Percentiles rank a stretch among this genome's conserved stretches.
These are phyloP conservation scores for Rhinoderma darwinii DNA, from an alignment of 2,113 vertebrate species.

Conservation along the genomic window DNA sequence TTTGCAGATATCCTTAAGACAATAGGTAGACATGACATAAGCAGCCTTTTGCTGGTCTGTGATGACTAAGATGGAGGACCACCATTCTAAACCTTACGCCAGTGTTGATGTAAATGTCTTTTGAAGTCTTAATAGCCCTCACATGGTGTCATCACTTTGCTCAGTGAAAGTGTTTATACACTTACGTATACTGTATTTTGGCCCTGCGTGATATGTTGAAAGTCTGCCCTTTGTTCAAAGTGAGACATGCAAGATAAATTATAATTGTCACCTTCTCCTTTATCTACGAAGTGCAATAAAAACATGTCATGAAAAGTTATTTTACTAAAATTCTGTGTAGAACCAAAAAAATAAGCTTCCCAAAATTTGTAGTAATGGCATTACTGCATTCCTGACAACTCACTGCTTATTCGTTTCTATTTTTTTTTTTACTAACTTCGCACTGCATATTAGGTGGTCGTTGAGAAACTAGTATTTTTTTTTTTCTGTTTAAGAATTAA, in stretches of 20 bases:
- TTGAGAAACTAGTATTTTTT: background rate
- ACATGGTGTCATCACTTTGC: constrained; percentile 35
- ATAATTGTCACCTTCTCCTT: background rate
- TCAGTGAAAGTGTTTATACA: constrained; percentile 24
- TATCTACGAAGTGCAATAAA: background rate
- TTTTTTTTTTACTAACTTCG: background rate
- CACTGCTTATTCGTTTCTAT: background rate
- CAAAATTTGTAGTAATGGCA: background rate
- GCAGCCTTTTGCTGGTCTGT: background rate
- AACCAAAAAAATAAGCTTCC: background rate
- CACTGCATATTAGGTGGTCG: background rate
- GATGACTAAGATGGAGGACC: constrained; percentile 23
- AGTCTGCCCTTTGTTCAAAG: constrained; percentile 34
- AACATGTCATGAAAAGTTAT: background rate
- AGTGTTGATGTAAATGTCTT: constrained; percentile 14
- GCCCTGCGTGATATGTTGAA: background rate
- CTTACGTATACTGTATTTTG: constrained; percentile 19
- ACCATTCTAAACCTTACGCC: constrained; percentile 22
- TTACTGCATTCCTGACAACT: background rate
- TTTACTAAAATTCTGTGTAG: background rate
- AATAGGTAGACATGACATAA: background rate
- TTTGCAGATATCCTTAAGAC: background rate
- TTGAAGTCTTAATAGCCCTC: constrained; percentile 45
- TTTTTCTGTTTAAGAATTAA: too few relatives aligned
- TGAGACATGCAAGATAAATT: constrained; percentile 11